These are phyloP conservation scores for Drosophila busckii DNA, from an alignment of 1,140 invertebrate genomes.

Conservation along the genomic window DNA sequence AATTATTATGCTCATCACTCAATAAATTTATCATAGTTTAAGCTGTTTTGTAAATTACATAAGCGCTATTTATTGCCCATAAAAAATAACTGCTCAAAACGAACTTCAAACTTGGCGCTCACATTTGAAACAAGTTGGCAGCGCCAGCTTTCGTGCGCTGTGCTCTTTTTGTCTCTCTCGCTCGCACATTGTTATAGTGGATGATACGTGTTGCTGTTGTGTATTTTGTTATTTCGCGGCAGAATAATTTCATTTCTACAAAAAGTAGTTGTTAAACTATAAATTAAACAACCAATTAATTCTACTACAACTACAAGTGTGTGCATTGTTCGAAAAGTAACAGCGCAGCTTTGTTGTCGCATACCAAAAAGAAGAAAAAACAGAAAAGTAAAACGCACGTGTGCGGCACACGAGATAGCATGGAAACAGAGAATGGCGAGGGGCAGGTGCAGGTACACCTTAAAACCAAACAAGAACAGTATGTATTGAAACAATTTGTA, in stretches of 20 bases:
- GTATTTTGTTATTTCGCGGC: too few relatives aligned
- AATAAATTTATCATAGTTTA: slow-evolving; percentile 2
- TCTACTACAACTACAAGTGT: too few relatives aligned
- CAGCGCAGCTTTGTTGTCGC: background rate
- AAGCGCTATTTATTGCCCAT: too few relatives aligned
- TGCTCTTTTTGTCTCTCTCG: too few relatives aligned
- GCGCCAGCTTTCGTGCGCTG: too few relatives aligned
- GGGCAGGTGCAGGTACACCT: slow-evolving; percentile 87
- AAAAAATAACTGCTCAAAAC: background rate
- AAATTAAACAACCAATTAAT: too few relatives aligned
- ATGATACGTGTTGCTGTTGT: too few relatives aligned
- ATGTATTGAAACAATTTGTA: slow-evolving; percentile 76
- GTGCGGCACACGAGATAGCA: slow-evolving; percentile 41
- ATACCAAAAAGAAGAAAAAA: background rate
- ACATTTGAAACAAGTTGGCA: slow-evolving; percentile 14
- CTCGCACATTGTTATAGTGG: too few relatives aligned
- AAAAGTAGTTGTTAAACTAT: too few relatives aligned
- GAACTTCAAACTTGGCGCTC: too few relatives aligned
- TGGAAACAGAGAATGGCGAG: slow-evolving; percentile 78
- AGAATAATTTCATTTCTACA: too few relatives aligned
- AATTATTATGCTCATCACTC: slow-evolving; percentile 30
- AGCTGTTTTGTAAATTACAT: slow-evolving; percentile 1
- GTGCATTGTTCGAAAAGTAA: background rate
- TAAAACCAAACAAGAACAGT: slow-evolving; percentile 89
- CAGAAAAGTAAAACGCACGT: slow-evolving; percentile 17